Percentiles rank a stretch among this genome's conserved stretches.
Conservation (phyloP, 2,797 vertebrate species). For the Hyperoplus lanceolatus region DNA sequence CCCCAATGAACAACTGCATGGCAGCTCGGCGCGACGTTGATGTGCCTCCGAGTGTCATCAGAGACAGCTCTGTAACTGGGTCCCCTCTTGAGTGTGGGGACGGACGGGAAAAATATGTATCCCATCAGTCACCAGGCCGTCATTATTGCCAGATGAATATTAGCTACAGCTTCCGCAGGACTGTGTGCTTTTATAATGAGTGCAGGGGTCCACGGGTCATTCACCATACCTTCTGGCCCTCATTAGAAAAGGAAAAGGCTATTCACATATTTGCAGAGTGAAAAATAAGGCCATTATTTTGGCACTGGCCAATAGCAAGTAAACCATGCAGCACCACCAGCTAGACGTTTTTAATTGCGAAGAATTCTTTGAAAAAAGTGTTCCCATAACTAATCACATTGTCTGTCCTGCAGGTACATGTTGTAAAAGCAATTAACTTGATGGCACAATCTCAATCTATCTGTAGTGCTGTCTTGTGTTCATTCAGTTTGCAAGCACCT, state of each 20-base stretch:
- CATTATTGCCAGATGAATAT: slow-evolving; percentile 77
- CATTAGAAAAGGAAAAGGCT: slow-evolving; percentile 76
- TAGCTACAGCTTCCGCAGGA: slow-evolving; percentile 59
- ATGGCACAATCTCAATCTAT: background rate
- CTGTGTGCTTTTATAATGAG: slow-evolving; percentile 83
- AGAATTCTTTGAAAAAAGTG: slow-evolving; percentile 55
- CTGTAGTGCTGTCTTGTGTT: background rate
- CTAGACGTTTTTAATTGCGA: slow-evolving; percentile 73
- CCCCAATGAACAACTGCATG: slow-evolving; percentile 70
- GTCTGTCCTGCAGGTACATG: slow-evolving; percentile 35
- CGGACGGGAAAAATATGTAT: slow-evolving; percentile 57
- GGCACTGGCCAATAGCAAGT: slow-evolving; percentile 62
- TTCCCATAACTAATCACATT: slow-evolving; percentile 39
- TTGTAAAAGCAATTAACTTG: slow-evolving; percentile 47
- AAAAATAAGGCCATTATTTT: slow-evolving; percentile 79
- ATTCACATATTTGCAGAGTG: slow-evolving; percentile 80
- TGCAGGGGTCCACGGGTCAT: slow-evolving; percentile 76
- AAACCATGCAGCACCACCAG: slow-evolving; percentile 51
- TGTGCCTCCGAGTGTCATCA: slow-evolving; percentile 64
- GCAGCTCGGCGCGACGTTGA: slow-evolving; percentile 66
- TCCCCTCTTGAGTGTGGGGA: slow-evolving; percentile 52
- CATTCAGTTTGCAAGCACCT: slow-evolving; percentile 19
- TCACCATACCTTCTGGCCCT: slow-evolving; percentile 73
- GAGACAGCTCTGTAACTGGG: slow-evolving; percentile 57
- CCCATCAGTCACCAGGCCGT: slow-evolving; percentile 65